phyloP scores from a whole-genome alignment of 2,888 invertebrate genomes.

The Sympetrum striolatum region DNA sequence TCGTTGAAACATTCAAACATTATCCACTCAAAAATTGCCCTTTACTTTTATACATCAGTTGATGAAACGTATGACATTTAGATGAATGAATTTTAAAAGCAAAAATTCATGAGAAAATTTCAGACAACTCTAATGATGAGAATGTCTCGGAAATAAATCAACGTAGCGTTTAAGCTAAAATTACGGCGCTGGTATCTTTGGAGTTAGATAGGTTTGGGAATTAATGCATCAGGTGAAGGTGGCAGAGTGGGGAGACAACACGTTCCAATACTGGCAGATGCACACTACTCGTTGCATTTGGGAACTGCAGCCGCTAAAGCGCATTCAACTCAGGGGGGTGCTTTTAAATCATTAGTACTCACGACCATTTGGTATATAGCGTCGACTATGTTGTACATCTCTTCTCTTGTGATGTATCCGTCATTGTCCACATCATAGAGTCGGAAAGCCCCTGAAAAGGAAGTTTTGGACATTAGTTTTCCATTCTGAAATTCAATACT shows the following conservation, averaged over 20 bases:
- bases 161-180: neutral
- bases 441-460: slow-evolving; percentile 87
- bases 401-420: slow-evolving; percentile 92
- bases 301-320: slow-evolving; percentile 40
- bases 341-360: slow-evolving; percentile 61
- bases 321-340: slow-evolving; percentile 30
- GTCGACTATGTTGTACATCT: slow-evolving; percentile 97
- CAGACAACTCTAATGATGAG: neutral
- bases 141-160: neutral
- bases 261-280: slow-evolving; percentile 39
- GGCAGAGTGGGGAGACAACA: neutral
- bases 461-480: neutral
- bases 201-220: neutral
- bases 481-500: too few relatives aligned
- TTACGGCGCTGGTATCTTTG: slow-evolving; percentile 3
- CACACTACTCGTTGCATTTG: slow-evolving; percentile 37
- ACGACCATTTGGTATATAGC: slow-evolving; percentile 99
- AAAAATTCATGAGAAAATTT: neutral
- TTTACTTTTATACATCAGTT: too few relatives aligned
- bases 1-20: too few relatives aligned
- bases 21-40: too few relatives aligned
- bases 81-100: too few relatives aligned
- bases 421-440: slow-evolving; percentile 96
- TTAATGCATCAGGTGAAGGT: neutral
- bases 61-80: too few relatives aligned